These are phyloP conservation scores for Xestia rhomboidea DNA, from an alignment of 2,888 invertebrate species.

Conservation along the genomic window DNA sequence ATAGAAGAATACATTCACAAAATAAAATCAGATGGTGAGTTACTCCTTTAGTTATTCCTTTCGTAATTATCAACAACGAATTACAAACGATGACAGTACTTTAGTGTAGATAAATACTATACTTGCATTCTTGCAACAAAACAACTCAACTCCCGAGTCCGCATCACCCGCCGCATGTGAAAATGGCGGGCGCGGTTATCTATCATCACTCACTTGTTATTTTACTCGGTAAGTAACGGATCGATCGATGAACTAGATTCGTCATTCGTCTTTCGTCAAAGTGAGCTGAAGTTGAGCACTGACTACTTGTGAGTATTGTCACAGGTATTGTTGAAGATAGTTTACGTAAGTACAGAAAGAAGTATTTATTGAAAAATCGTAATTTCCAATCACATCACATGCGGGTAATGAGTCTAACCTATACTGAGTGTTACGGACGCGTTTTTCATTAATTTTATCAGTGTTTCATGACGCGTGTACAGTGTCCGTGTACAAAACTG, in stretches of 20 bases:
- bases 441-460: slow-evolving; percentile 21
- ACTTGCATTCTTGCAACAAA: slow-evolving; percentile 33
- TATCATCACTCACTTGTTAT: slow-evolving; percentile 34
- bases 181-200: slow-evolving; percentile 61
- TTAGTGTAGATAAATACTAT: slow-evolving; percentile 5
- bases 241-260: slow-evolving; percentile 52
- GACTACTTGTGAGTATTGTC: slow-evolving; percentile 6
- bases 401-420: slow-evolving; percentile 35
- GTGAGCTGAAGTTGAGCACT: slow-evolving; percentile 19
- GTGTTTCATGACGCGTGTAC: slow-evolving; percentile 13
- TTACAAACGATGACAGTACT: slow-evolving; percentile 10
- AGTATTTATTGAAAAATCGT: slow-evolving; percentile 9
- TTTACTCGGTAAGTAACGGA: slow-evolving; percentile 41
- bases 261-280: slow-evolving; percentile 40
- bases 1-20: slow-evolving; percentile 5
- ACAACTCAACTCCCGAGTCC: too few relatives aligned
- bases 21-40: slow-evolving; percentile 34
- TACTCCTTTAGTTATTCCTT: slow-evolving; percentile 47
- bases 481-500: slow-evolving; percentile 21
- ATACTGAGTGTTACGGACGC: slow-evolving; percentile 4
- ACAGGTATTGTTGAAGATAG: not conserved
- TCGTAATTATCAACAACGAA: slow-evolving; percentile 16
- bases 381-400: slow-evolving; percentile 38
- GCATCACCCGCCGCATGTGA: slow-evolving; percentile 17
- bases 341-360: not conserved